Percentiles rank a stretch among this genome's conserved stretches.
Conservation (phyloP, 2,113 vertebrate genomes). For the Tympanuchus pallidicinctus region DNA sequence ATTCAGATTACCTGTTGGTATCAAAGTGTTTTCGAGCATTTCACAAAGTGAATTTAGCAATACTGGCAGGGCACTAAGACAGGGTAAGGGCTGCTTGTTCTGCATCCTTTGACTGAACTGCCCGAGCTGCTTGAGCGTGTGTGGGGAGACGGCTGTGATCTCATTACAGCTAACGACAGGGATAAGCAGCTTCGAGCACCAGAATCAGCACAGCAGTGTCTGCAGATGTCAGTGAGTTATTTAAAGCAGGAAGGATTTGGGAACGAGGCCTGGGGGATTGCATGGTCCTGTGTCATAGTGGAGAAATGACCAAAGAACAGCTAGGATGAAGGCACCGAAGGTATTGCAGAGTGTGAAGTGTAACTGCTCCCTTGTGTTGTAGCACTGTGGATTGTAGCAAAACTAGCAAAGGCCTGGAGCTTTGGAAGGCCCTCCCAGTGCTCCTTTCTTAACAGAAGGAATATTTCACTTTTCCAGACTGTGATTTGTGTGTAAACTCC, state of each 20-base stretch:
- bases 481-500: not conserved
- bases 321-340: not conserved
- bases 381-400: not conserved
- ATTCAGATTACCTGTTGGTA: not conserved
- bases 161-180: constrained; percentile 54
- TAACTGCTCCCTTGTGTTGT: not conserved
- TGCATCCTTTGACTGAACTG: constrained; percentile 53
- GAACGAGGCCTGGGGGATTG: constrained; percentile 16
- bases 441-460: not conserved
- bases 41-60: not conserved
- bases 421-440: not conserved
- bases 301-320: not conserved
- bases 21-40: not conserved
- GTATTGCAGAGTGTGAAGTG: not conserved
- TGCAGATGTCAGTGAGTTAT: constrained; percentile 64
- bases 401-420: not conserved
- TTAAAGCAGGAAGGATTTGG: constrained; percentile 61
- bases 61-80: not conserved
- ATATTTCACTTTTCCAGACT: not conserved
- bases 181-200: constrained; percentile 61
- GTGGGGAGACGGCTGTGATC: constrained; percentile 50
- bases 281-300: not conserved
- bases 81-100: constrained; percentile 22
- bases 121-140: constrained; percentile 59
- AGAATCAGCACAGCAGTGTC: constrained; percentile 9